These are phyloP conservation scores for Parambassis ranga DNA, from an alignment of 2,797 vertebrate genomes.

Conservation along the genomic window DNA sequence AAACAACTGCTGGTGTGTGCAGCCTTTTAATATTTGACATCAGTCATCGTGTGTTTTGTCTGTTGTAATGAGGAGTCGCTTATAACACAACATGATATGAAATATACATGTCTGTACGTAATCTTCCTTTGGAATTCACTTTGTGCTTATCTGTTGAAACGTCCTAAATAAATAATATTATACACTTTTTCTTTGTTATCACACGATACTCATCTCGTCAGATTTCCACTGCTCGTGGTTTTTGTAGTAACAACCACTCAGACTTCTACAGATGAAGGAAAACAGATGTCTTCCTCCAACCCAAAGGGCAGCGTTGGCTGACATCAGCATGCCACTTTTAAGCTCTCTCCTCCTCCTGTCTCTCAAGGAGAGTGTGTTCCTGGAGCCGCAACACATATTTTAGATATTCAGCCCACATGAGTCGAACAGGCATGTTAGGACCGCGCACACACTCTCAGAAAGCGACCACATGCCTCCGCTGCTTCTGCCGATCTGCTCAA, in stretches of 20 bases:
- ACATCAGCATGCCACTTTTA: constrained; percentile 40
- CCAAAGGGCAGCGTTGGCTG: constrained; percentile 42
- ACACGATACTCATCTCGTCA: constrained; percentile 34
- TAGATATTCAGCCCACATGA: constrained; percentile 41
- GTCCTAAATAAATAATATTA: constrained; percentile 11
- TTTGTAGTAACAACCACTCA: constrained; percentile 31
- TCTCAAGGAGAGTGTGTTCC: constrained; percentile 19
- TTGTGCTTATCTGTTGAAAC: constrained; percentile 7
- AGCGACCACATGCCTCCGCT: constrained; percentile 12
- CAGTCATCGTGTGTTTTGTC: neutral
- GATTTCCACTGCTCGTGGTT: constrained; percentile 21
- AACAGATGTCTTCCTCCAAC: constrained; percentile 42
- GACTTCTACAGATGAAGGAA: constrained; percentile 39
- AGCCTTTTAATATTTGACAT: neutral
- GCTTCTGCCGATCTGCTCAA: constrained; percentile 24
- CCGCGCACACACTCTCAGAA: constrained; percentile 23
- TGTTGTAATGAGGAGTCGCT: no score
- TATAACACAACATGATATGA: no score
- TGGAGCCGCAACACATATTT: constrained; percentile 35
- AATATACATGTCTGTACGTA: neutral
- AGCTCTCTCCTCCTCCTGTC: neutral
- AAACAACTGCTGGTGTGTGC: neutral
- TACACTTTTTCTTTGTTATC: constrained; percentile 6
- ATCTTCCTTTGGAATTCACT: constrained; percentile 3
- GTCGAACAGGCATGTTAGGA: constrained; percentile 18